These are phyloP conservation scores for Amblyornis subalaris DNA, from an alignment of 2,113 vertebrate species.

Conservation along the genomic window DNA sequence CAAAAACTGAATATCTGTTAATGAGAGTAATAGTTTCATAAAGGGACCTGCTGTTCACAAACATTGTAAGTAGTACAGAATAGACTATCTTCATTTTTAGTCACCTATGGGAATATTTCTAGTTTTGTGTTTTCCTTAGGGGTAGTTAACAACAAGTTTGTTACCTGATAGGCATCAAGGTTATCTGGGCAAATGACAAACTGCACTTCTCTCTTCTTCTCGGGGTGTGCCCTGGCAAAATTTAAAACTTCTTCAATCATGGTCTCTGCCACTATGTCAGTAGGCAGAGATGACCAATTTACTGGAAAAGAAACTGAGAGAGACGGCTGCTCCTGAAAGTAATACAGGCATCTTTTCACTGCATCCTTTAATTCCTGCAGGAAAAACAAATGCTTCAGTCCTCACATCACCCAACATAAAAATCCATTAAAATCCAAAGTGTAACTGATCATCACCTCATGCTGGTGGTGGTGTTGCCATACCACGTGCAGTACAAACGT, in stretches of 20 bases:
- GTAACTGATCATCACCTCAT: conserved; percentile 1
- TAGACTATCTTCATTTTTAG: not conserved
- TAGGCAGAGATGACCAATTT: conserved; percentile 37
- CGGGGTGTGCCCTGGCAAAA: not conserved
- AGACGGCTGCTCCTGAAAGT: rapidly evolving
- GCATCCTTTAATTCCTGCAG: conserved; percentile 59
- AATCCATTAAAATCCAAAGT: not conserved
- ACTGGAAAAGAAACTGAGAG: conserved; percentile 82
- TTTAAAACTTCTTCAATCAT: conserved; percentile 63
- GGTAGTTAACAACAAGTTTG: not conserved
- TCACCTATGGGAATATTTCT: not conserved
- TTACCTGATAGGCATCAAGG: conserved; percentile 54
- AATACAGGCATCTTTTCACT: conserved; percentile 43
- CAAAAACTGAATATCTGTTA: not conserved
- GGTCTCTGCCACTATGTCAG: conserved; percentile 32
- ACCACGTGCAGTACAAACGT: conserved; percentile 63
- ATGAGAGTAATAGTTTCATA: not conserved
- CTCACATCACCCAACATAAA: not conserved
- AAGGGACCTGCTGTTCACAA: not conserved
- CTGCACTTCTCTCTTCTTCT: conserved; percentile 41
- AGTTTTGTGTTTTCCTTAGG: not conserved
- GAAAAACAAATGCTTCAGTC: not conserved
- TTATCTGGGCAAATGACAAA: conserved; percentile 75
- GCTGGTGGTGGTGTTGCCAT: not conserved
- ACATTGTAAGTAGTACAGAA: not conserved